These are phyloP conservation scores for Entomobrya multifasciata DNA, from an alignment of 2,888 invertebrate genomes.

Conservation along the genomic window DNA sequence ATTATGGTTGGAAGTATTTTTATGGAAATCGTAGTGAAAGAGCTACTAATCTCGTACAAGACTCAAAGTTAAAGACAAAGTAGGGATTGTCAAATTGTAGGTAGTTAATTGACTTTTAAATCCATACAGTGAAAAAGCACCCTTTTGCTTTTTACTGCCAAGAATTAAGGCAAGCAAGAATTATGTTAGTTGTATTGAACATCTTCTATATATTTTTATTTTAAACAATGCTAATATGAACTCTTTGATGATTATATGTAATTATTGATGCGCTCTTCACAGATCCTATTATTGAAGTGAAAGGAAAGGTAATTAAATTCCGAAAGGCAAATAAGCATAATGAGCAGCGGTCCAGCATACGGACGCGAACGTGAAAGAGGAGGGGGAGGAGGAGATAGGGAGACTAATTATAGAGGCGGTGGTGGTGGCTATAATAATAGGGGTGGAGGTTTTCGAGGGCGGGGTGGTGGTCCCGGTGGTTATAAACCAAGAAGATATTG, in stretches of 20 bases:
- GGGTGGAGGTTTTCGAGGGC: conserved; percentile 62
- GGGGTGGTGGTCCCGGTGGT: conserved; percentile 65
- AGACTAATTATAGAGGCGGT: conserved; percentile 11
- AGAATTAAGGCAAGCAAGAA: too few relatives aligned
- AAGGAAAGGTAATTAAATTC: background rate
- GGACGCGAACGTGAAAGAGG: conserved; percentile 48
- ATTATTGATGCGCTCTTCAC: background rate
- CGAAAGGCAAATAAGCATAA: background rate
- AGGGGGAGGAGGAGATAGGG: conserved; percentile 60
- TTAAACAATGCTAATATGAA: too few relatives aligned
- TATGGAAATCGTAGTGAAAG: background rate
- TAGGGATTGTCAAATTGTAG: too few relatives aligned
- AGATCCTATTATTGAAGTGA: background rate
- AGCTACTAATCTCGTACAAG: too few relatives aligned
- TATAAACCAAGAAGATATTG: conserved; percentile 77
- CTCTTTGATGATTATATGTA: too few relatives aligned
- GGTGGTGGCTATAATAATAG: conserved; percentile 51
- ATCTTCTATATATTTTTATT: too few relatives aligned
- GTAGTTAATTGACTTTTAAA: background rate
- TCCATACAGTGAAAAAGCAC: too few relatives aligned
- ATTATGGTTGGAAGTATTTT: conserved; percentile 69
- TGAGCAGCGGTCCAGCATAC: conserved; percentile 23
- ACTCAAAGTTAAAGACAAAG: background rate
- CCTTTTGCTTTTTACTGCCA: too few relatives aligned
- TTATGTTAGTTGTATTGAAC: too few relatives aligned